Evolutionary conservation across 2,888 invertebrate species (phyloP), one percentile per base, ranked within the genome.

Genomic region (Idaea biselata): DNA sequence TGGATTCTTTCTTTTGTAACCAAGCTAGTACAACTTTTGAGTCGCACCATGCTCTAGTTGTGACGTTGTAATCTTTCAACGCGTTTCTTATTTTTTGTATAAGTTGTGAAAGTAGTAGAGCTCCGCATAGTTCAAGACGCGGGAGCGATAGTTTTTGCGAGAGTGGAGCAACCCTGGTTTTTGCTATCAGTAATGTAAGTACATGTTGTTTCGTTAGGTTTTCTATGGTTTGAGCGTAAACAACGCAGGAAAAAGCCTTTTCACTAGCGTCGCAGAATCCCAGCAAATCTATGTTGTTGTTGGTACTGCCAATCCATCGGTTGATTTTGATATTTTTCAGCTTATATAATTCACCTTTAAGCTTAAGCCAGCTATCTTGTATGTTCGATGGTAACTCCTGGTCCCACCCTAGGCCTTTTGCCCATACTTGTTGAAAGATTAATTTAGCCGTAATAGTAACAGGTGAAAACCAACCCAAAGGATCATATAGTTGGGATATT

Each of bases 131-230:
- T 53, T 76, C 73, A 1, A 74, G 58, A 18, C 63, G 63, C 5
- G 73, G 74, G 14, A 74, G 58, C 2, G 71, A 63, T 11, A 73
- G n/a, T 62, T 70, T 68, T 62, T 70, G 68, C 61, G 73, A 74
- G 3, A 73, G 33, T 1, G 73, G 74, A 0, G 73, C 70, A 11
- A 75, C 72, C 53, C 64, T 73, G 0, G 54, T 54, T 54, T 16
- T 54, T 14, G 54, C 16, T n/a, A 16, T 16, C 5, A 73, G 55
- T 6, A 16, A 59, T 5, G 65, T 60, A 5, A 60, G 53, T 16
- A 67, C 14, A 16, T 7, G 54, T 16, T 11, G 32, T 32, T 32
- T 58, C 1, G n/a, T 16, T 16, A 54, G 63, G 16, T 67, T 32
- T n/a, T 70, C 63, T 1, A 64, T 56, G 11, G 64, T 59, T 55